Base-by-base conservation (phyloP, 53 echinoderm and acorn worm genomes). In the Henricia sp. region DNA sequence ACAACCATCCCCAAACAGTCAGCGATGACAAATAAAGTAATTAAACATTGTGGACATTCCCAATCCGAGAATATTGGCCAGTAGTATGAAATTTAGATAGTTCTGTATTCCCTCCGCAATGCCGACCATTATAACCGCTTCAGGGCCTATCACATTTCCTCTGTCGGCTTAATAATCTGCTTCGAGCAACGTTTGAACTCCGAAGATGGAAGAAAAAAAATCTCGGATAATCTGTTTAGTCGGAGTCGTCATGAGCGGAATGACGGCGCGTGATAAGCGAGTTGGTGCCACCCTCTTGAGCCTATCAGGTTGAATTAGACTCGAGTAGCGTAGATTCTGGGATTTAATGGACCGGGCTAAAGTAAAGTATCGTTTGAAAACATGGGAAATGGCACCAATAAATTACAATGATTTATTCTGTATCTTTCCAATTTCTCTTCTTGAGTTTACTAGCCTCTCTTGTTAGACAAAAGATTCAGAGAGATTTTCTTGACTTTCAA, bases 201-300 rank as follows among this genome's bases (percentile, higher is more conserved):
- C 20, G 43, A 52, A 73, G 53, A 72, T 17, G 11, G 23, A 52
- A 36, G 44, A 35, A 54, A 36, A 32, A 52, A 73, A 35, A 73
- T 36, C 21, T 32, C 33, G 20, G 25, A 73, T 73, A 54, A 73
- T 73, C 73, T 37, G 73, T 73, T 73, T 73, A 52, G 73, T 54
- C n/a, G n/a, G 50, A 29, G 35, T 73, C 73, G 73, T 30, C 73
- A 73, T 73, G 53, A 34, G 73, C 52, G 53, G 8, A 21, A 73
- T 52, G 52, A 73, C 52, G 71, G 54, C 37, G 27, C 37, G 35
- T 73, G 73, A 73, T 73, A 53, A 73, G 53, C 37, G 54, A 43
- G 50, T 55, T 73, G 73, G 73, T 73, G 73, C 73, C 73, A n/a
- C 20, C 37, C 24, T 53, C 54, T 35, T 54, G 53, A 73, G 54